phyloP scores from a whole-genome alignment of 2,113 vertebrate genomes.

The Phyllopteryx taeniolatus region DNA sequence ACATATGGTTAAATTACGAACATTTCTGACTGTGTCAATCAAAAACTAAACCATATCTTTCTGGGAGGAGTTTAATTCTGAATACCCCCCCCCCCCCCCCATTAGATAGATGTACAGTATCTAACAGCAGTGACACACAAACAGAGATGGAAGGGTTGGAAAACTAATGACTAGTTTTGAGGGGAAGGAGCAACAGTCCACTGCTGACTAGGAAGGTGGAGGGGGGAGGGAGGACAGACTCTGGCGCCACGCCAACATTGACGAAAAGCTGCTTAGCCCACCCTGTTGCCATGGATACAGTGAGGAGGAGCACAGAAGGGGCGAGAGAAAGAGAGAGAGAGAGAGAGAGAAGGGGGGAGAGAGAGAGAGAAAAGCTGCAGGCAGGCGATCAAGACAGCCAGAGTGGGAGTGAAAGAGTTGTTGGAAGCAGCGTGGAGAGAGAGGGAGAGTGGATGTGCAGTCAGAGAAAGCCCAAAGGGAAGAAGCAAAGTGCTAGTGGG shows the following conservation, averaged over 20 bases:
- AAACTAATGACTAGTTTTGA: conserved; percentile 25
- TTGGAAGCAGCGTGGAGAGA: conserved; percentile 59
- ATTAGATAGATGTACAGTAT: background rate
- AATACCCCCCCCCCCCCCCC: no score
- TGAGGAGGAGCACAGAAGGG: conserved; percentile 72
- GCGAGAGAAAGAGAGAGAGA: conserved; percentile 36
- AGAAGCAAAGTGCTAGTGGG: conserved; percentile 40
- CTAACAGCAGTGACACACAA: background rate
- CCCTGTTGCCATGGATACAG: conserved; percentile 93
- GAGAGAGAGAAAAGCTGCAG: conserved; percentile 59
- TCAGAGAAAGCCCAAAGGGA: conserved; percentile 46
- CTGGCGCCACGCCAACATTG: conserved; percentile 80
- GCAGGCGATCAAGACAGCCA: conserved; percentile 59
- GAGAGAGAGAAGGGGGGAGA: conserved; percentile 66
- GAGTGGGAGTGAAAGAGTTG: conserved; percentile 66
- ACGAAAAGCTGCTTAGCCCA: conserved; percentile 85
- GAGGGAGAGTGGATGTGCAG: conserved; percentile 48
- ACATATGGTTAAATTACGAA: no score
- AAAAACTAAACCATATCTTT: no score
- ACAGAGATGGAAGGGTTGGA: background rate
- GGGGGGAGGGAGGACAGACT: conserved; percentile 69
- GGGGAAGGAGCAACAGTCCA: conserved; percentile 29
- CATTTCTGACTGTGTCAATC: no score
- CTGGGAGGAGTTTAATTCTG: no score
- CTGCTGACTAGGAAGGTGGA: conserved; percentile 46